Base-by-base conservation (phyloP, 2,888 invertebrate genomes). In the Gymnocheta viridis region DNA sequence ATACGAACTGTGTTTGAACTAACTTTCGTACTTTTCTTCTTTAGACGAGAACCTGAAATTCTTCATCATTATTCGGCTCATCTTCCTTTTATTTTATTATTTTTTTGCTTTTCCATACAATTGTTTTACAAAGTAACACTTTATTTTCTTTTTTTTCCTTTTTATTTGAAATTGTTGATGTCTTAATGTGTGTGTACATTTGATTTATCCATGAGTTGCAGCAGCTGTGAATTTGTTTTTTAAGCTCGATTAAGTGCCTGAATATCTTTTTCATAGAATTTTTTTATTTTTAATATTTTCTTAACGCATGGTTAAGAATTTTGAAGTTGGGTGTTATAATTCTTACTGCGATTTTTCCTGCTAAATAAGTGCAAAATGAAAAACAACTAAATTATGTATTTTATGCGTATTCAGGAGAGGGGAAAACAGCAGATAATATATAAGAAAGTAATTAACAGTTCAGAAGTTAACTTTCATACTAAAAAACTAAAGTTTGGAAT, bases 161-260 rank as follows among this genome's bases (percentile, higher is more conserved):
- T n/a, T n/a, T 70, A 9, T 70, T 32, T 47, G 2, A 12, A 49
- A 49, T 35, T 66, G 29, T 22, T 49, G 24, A 17, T 64, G 29
- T 19, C 27, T 76, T 67, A 29, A 62, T 27, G 54, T 58, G 17
- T 58, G 17, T 67, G 54, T 54, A 44, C 35, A 56, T 83, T 69
- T 56, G 47, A 84, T 73, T 84, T 77, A 84, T 60, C 54, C 72
- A 67, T 41, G 60, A 72, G 58, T 44, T 76, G 85, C 85, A 82
- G 82, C 79, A 82, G 82, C 79, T 85, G 81, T 64, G 76, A 78
- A 74, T 70, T 79, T 82, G 72, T 66, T 79, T 67, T 83, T 86
- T 79, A 86, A 86, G 87, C 86, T 86, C 86, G 85, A 87, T 86
- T 87, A 86, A 87, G 82, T 86, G 79, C 82, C 82, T 85, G 82